Conservation (phyloP, 2,797 vertebrate species). For the Salarias fasciatus region DNA sequence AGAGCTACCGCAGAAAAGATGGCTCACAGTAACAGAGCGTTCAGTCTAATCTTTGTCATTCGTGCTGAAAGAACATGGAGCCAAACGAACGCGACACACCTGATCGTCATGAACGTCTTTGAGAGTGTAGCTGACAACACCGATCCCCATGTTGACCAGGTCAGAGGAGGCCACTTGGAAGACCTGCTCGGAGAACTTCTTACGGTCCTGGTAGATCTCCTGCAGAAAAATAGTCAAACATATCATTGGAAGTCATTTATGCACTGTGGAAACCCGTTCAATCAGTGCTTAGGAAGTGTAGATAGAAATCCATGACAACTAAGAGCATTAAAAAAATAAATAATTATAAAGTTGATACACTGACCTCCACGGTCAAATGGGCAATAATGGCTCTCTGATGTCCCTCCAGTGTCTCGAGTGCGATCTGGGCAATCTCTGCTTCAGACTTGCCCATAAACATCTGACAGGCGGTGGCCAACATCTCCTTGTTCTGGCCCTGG, state of each 20-base stretch:
- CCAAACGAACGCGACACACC: conserved; percentile 68
- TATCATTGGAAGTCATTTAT: not conserved
- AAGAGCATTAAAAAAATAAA: too few relatives aligned
- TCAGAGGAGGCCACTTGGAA: conserved; percentile 97
- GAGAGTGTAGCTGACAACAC: conserved; percentile 95
- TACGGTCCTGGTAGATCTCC: conserved; percentile 97
- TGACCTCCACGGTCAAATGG: conserved; percentile 95
- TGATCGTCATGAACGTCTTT: conserved; percentile 97
- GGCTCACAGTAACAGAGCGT: not conserved
- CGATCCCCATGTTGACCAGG: conserved; percentile 97
- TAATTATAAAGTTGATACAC: not conserved
- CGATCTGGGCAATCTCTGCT: conserved; percentile 88
- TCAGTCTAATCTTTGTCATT: not conserved
- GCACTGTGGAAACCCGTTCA: too few relatives aligned
- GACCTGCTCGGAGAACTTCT: conserved; percentile 98
- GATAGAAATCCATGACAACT: too few relatives aligned
- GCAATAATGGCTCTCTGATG: conserved; percentile 97
- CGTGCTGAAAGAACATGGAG: not conserved
- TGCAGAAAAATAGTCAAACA: conserved; percentile 45
- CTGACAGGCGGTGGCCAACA: conserved; percentile 94
- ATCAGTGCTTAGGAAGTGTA: too few relatives aligned
- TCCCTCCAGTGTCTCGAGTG: conserved; percentile 95
- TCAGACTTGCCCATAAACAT: conserved; percentile 97
- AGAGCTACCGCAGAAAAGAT: conserved; percentile 34
- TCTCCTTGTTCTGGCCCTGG: conserved; percentile 97